Evolutionary conservation across 2,888 invertebrate species (phyloP).

Genomic region (Cabera pusaria): DNA sequence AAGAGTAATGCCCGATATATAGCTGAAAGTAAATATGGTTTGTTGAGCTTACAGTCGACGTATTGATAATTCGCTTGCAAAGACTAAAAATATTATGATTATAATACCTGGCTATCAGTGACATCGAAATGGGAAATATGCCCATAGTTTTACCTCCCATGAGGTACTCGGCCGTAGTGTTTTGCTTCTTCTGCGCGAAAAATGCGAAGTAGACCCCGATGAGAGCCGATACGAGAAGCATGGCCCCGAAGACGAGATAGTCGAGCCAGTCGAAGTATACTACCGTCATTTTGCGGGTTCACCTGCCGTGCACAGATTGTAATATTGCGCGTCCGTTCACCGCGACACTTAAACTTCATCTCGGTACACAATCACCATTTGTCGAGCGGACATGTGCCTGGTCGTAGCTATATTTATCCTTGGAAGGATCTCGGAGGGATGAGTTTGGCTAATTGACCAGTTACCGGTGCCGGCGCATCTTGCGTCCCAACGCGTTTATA

Average conservation of each 20-base stretch:
- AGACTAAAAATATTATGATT: background rate
- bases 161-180: constrained; percentile 88
- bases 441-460: constrained; percentile 60
- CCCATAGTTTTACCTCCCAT: constrained; percentile 91
- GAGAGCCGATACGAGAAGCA: constrained; percentile 85
- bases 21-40: constrained; percentile 71
- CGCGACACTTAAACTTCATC: constrained; percentile 57
- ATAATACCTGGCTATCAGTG: constrained; percentile 88
- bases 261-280: constrained; percentile 85
- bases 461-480: constrained; percentile 51
- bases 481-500: constrained; percentile 27
- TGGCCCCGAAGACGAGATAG: constrained; percentile 85
- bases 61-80: no score
- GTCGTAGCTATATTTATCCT: constrained; percentile 67
- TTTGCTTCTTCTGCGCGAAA: constrained; percentile 86
- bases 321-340: constrained; percentile 56
- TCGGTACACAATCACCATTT: constrained; percentile 60
- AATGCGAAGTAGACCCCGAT: constrained; percentile 89
- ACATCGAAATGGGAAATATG: constrained; percentile 91
- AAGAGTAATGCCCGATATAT: constrained; percentile 89
- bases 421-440: constrained; percentile 70
- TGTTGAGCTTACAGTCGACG: background rate
- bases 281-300: constrained; percentile 48
- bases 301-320: constrained; percentile 10
- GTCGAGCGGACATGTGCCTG: constrained; percentile 57